Base-by-base conservation (phyloP, 2,113 vertebrate genomes). In the Phrynosoma blainvillii region DNA sequence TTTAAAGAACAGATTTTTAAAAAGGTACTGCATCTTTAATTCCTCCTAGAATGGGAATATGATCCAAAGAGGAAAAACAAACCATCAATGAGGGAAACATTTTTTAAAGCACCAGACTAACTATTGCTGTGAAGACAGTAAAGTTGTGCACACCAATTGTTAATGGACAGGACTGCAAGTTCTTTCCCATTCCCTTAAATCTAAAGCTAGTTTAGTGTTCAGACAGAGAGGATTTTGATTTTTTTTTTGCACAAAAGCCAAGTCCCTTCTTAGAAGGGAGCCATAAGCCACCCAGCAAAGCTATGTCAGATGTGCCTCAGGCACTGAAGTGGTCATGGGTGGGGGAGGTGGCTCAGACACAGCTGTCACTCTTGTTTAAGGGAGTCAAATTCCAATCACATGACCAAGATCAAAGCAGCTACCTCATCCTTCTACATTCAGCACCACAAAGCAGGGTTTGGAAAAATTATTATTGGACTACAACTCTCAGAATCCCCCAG, bases 251-350 rank as follows among this genome's bases (percentile, higher is more conserved):
- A 30, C 23, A 47, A 52, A 78, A 10, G 62, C 59, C 59, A 75
- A 32, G 65, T 42, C 81, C 81, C 62, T 88, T 78, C 81, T 77
- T 70, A 54, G 87, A 84, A 88, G 81, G 81, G 62, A 77, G 18
- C 23, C 42, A 77, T 30, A 32, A 79, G 59, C 59, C 84, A 77
- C 25, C 32, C 59, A 13, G 27, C 21, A 74, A 89, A 80, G 66
- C 8, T 62, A 21, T 27, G 66, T 54, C 76, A 18, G 47, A 7
- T 21, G 25, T 32, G 65, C 75, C 54, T 74, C 70, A 54, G 82
- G 40, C 32, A 21, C 54, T 21, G 80, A 3, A 18, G 30, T 5
- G 5, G 62, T 2, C 5, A 1, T 8, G 11, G 23, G 77, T 12
- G 4, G 27, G 78, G 59, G 13, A 65, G 12, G 40, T 52, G 68